Conservation (phyloP, 2,888 invertebrate genomes). For the Carcina quercana region DNA sequence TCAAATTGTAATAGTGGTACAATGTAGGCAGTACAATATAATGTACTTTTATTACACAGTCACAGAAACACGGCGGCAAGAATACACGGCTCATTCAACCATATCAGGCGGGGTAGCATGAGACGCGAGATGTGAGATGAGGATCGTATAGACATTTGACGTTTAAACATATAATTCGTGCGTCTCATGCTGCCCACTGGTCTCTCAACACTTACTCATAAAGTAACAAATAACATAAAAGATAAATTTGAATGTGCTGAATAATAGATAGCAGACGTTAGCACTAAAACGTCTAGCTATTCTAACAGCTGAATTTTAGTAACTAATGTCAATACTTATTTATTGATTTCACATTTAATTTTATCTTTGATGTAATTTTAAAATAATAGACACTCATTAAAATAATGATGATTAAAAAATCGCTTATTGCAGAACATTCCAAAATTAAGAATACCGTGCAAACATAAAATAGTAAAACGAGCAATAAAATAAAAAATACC, state of each 20-base stretch:
- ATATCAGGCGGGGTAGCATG: too few species aligned
- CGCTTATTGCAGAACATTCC: constrained; percentile 39
- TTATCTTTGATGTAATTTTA: constrained; percentile 33
- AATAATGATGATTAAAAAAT: constrained; percentile 3
- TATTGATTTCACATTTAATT: constrained; percentile 22
- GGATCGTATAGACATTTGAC: too few species aligned
- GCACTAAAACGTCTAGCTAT: constrained; percentile 9
- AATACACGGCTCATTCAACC: too few species aligned
- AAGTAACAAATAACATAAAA: constrained; percentile 16
- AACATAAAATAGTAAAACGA: constrained; percentile 31
- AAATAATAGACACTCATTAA: constrained; percentile 11
- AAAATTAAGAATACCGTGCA: constrained; percentile 28
- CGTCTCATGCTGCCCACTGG: too few species aligned
- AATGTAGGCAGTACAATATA: too few species aligned
- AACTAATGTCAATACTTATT: constrained; percentile 9
- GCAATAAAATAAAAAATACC: constrained; percentile 24
- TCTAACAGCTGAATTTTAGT: constrained; percentile 8
- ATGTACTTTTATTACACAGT: too few species aligned
- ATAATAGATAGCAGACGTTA: constrained; percentile 10
- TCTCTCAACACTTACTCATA: constrained; percentile 7
- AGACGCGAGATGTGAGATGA: too few species aligned
- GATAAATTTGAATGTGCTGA: constrained; percentile 13
- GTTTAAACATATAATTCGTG: too few species aligned
- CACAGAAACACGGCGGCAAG: too few species aligned
- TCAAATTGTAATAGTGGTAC: too few species aligned